A percentile compares a stretch with the other conserved stretches of the same genome.
Evolutionary conservation across 2,888 invertebrate species (phyloP).

Genomic region (Exephanes ischioxanthus): DNA sequence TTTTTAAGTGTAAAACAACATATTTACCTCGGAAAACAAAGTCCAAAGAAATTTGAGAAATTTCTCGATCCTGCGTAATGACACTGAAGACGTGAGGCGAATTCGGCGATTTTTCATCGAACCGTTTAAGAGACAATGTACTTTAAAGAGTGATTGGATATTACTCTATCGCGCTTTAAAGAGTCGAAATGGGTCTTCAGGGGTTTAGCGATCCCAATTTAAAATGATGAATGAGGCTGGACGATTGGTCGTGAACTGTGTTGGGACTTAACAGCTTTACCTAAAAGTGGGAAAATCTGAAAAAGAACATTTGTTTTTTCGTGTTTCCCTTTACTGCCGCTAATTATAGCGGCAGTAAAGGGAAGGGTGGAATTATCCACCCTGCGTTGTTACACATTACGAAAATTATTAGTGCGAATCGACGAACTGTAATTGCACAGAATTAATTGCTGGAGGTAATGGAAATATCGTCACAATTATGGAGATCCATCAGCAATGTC

Average conservation of each 20-base stretch:
- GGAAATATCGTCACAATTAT: slow-evolving; percentile 31
- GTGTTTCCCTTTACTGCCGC: neutral
- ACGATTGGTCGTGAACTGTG: slow-evolving; percentile 15
- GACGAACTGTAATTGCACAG: slow-evolving; percentile 48
- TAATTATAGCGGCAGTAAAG: too few species aligned
- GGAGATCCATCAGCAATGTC: slow-evolving; percentile 4
- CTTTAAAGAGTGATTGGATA: too few species aligned
- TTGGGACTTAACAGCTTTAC: slow-evolving; percentile 22
- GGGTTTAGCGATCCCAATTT: too few species aligned
- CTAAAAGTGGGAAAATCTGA: neutral
- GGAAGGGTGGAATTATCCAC: too few species aligned
- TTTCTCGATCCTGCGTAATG: too few species aligned
- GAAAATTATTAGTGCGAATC: slow-evolving; percentile 44
- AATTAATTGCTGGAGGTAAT: slow-evolving; percentile 47
- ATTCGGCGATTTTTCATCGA: too few species aligned
- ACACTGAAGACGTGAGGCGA: too few species aligned
- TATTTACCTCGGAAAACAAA: too few species aligned
- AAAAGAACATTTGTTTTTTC: slow-evolving; percentile 18
- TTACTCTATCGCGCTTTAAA: neutral
- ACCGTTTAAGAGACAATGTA: too few species aligned
- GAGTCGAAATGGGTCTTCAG: neutral
- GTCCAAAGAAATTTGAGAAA: too few species aligned
- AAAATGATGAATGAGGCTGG: slow-evolving; percentile 10
- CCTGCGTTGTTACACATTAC: slow-evolving; percentile 19
- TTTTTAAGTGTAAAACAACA: too few species aligned